Percentiles rank a stretch among this genome's conserved stretches.
These are phyloP conservation scores for Saturnia pavonia DNA, from an alignment of 2,888 invertebrate species.

Conservation along the genomic window DNA sequence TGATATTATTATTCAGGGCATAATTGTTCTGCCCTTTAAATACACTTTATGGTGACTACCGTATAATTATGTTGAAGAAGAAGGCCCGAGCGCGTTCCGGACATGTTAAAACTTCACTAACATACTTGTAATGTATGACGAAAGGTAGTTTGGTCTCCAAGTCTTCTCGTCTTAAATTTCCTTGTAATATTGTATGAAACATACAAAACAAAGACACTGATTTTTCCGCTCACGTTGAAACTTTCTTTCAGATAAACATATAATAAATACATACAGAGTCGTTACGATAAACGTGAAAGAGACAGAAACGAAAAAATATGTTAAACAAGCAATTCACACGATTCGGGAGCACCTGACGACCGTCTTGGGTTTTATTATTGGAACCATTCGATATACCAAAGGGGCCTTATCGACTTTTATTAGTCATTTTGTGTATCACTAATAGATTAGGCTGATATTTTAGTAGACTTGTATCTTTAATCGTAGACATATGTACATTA, in stretches of 20 bases:
- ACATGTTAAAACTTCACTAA: too few species aligned
- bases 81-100: too few species aligned
- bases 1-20: too few species aligned
- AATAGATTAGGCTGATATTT: neutral
- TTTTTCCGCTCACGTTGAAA: neutral
- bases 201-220: neutral
- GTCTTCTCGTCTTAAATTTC: too few species aligned
- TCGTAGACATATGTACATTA: neutral
- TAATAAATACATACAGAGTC: conserved; percentile 51
- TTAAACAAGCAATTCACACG: conserved; percentile 75
- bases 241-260: conserved; percentile 30
- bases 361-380: conserved; percentile 41
- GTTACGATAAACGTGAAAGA: conserved; percentile 68
- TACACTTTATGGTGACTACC: too few species aligned
- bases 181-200: neutral
- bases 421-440: neutral
- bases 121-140: too few species aligned
- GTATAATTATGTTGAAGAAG: too few species aligned
- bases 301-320: conserved; percentile 72
- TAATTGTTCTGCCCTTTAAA: too few species aligned
- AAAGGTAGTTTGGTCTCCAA: too few species aligned
- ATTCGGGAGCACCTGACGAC: conserved; percentile 67
- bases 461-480: neutral
- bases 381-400: conserved; percentile 38
- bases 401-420: neutral